phyloP scores from a whole-genome alignment of 2,797 vertebrate genomes.

The Tarsius wallacei region DNA sequence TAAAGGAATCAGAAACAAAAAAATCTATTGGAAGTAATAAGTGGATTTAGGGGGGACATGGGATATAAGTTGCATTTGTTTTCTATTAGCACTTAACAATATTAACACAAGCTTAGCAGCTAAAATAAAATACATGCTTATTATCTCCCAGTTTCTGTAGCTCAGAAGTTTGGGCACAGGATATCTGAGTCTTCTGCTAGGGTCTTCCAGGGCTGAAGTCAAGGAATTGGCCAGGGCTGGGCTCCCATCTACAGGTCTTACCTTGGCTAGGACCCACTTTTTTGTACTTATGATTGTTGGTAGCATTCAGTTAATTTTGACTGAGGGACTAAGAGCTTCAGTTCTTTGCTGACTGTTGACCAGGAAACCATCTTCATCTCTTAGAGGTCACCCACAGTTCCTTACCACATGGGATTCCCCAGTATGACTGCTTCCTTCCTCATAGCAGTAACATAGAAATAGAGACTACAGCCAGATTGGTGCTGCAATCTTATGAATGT shows the following conservation, averaged over 20 bases:
- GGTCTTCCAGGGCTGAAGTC: neutral
- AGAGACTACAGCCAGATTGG: neutral
- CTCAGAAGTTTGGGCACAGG: neutral
- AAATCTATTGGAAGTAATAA: neutral
- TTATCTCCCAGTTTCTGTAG: neutral
- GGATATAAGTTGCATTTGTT: neutral
- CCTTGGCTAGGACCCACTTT: neutral
- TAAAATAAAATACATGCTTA: conserved; percentile 9
- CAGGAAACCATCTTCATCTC: neutral
- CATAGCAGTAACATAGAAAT: neutral
- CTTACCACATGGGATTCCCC: neutral
- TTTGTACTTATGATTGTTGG: neutral
- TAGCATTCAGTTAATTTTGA: neutral
- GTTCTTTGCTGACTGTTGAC: neutral
- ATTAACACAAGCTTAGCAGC: neutral
- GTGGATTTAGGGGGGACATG: neutral
- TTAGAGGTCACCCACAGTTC: neutral
- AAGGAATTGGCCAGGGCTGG: neutral
- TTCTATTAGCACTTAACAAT: neutral
- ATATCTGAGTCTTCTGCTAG: neutral
- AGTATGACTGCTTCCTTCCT: neutral
- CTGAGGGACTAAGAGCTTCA: neutral
- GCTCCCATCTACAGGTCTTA: neutral
- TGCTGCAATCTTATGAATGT: neutral
- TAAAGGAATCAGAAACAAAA: neutral